Conservation (phyloP, 37 sponge, comb jelly and placozoan genomes). For the Hormiphora californensis region DNA sequence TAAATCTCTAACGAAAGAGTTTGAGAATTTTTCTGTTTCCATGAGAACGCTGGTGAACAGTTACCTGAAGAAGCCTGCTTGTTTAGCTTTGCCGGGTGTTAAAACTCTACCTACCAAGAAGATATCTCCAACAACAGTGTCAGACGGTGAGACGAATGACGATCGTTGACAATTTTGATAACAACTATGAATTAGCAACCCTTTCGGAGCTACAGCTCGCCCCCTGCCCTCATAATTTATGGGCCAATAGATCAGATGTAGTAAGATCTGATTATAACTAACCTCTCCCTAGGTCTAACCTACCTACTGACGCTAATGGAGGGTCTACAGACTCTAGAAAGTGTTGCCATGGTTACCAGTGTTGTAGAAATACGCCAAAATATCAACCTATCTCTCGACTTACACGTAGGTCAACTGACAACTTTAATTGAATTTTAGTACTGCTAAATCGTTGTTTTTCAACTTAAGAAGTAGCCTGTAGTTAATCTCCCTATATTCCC, state of each 20-base stretch:
- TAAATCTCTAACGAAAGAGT: neutral
- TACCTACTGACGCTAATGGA: constrained; percentile 43
- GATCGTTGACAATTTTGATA: too few species aligned
- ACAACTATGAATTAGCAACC: too few species aligned
- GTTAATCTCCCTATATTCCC: neutral
- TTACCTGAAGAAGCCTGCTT: neutral
- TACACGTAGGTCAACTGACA: neutral
- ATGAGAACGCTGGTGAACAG: neutral
- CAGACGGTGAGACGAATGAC: too few species aligned
- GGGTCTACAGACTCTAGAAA: constrained; percentile 17
- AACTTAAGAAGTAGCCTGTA: neutral
- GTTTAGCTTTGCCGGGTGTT: neutral
- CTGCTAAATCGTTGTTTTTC: neutral
- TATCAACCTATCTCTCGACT: constrained; percentile 18
- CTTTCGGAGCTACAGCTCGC: too few species aligned
- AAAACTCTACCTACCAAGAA: neutral
- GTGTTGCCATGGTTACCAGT: constrained; percentile 21
- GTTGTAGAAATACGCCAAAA: neutral
- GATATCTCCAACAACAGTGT: constrained; percentile 2
- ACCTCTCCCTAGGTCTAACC: too few species aligned
- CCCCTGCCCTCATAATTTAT: too few species aligned
- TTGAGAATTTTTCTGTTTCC: neutral
- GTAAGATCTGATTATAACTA: too few species aligned
- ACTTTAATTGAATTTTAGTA: neutral
- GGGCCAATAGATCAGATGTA: too few species aligned